Evolutionary conservation across 2,888 invertebrate genomes (phyloP).

Genomic region (Formica aserva): DNA sequence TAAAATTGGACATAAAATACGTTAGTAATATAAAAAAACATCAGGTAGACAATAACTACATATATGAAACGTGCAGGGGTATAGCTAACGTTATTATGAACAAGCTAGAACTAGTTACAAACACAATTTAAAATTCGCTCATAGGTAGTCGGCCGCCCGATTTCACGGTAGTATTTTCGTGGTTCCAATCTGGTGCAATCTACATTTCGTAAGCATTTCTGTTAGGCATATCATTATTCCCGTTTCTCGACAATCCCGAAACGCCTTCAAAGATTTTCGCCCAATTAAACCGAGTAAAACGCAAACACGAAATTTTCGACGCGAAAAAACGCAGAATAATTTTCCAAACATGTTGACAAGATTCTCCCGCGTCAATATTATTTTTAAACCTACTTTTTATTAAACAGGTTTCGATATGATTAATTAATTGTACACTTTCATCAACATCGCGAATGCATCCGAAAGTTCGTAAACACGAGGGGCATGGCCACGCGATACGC

Average conservation of each 20-base stretch:
- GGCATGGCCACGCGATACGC: slow-evolving; percentile 32
- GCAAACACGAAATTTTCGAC: background rate
- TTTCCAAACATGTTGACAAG: background rate
- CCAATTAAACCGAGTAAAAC: background rate
- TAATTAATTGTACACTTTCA: background rate
- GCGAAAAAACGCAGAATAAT: slow-evolving; percentile 27
- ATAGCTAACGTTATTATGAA: background rate
- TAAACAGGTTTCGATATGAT: background rate
- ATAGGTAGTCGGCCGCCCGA: background rate
- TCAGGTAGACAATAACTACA: background rate
- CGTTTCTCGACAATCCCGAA: background rate
- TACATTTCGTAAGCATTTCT: slow-evolving; percentile 14
- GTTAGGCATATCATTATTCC: background rate
- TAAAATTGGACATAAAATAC: background rate
- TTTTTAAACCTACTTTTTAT: background rate
- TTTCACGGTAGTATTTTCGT: slow-evolving; percentile 27
- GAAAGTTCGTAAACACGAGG: slow-evolving; percentile 42
- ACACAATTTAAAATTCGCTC: slow-evolving; percentile 2
- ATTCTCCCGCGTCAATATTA: background rate
- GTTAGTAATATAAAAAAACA: background rate
- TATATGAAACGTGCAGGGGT: background rate
- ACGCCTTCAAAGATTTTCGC: background rate
- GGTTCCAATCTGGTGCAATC: slow-evolving; percentile 14
- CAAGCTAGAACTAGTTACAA: background rate
- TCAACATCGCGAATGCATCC: background rate